A percentile compares a stretch with the other conserved stretches of the same genome.
Evolutionary conservation across 2,113 vertebrate species (phyloP).

Genomic region (Dicaeum eximium): DNA sequence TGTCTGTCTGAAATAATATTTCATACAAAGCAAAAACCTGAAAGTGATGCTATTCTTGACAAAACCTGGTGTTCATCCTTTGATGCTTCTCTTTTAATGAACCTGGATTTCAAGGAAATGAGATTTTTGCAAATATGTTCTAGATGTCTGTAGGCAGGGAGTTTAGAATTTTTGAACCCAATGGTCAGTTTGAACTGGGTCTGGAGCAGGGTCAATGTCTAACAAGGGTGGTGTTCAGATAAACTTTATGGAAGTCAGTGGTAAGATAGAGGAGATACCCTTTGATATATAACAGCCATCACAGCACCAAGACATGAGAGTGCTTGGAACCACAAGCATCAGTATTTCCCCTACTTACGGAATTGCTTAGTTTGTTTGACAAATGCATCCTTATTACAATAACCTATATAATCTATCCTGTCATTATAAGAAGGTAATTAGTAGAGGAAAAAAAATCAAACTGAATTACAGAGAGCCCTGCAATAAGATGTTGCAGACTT

Average conservation of each 20-base stretch:
- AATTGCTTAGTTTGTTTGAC: background rate
- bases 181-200: background rate
- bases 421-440: background rate
- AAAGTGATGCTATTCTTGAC: background rate
- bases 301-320: rapidly evolving
- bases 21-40: background rate
- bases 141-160: background rate
- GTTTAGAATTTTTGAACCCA: background rate
- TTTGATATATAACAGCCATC: background rate
- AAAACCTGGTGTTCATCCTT: background rate
- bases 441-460: background rate
- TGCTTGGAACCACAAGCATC: background rate
- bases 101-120: background rate
- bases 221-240: background rate
- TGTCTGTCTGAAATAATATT: background rate
- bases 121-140: background rate
- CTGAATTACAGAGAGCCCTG: background rate
- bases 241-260: background rate
- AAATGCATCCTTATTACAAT: background rate
- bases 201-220: background rate
- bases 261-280: background rate
- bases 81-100: background rate
- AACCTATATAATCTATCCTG: background rate
- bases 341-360: background rate
- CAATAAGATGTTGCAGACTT: rapidly evolving